Conservation (phyloP, 1,140 invertebrate species). For the Panagrolaimus sp. region DNA sequence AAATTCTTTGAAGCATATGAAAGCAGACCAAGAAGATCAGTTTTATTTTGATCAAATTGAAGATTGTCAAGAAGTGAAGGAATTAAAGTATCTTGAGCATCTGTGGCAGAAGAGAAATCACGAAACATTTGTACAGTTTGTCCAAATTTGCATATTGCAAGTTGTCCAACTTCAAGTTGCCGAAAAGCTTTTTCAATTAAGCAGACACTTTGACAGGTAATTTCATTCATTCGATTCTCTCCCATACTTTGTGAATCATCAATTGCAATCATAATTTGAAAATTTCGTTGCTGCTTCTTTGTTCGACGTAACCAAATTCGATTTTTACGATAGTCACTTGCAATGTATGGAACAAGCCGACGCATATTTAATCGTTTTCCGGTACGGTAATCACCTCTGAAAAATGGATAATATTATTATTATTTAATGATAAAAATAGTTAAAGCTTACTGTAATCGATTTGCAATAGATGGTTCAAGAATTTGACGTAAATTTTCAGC, state of each 20-base stretch:
- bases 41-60: constrained; percentile 63
- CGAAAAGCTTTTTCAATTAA: constrained; percentile 83
- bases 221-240: constrained; percentile 78
- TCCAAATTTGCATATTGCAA: constrained; percentile 86
- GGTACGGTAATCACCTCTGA: constrained; percentile 84
- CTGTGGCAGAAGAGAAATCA: constrained; percentile 60
- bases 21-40: constrained; percentile 71
- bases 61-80: constrained; percentile 61
- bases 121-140: constrained; percentile 77
- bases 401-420: constrained; percentile 27
- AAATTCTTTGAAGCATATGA: constrained; percentile 67
- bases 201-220: constrained; percentile 88
- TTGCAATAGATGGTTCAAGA: constrained; percentile 85
- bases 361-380: constrained; percentile 96
- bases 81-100: constrained; percentile 47
- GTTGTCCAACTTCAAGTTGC: constrained; percentile 83
- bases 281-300: constrained; percentile 88
- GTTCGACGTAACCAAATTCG: constrained; percentile 96
- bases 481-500: constrained; percentile 87
- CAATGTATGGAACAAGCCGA: constrained; percentile 92
- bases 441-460: constrained; percentile 69
- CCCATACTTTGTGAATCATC: constrained; percentile 91
- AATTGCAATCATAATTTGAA: constrained; percentile 90
- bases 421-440: not conserved
- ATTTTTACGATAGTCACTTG: constrained; percentile 95